Evolutionary conservation across 2,797 vertebrate genomes (phyloP), one percentile per base, ranked within the genome.

Genomic region (Scomberomorus guttatus): DNA sequence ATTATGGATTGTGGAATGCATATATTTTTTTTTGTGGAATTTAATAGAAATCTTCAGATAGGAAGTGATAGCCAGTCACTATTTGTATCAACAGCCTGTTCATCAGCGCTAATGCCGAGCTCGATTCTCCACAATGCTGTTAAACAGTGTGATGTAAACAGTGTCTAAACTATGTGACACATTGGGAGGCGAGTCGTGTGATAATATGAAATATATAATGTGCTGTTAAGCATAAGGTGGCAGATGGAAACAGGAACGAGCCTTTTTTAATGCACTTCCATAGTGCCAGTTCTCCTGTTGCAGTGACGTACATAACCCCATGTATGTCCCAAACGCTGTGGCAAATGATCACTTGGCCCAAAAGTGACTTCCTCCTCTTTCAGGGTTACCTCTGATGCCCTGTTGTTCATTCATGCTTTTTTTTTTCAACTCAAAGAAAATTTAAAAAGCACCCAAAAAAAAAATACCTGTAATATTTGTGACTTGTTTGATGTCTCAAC

Each of bases 181-280:
- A 50, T 61, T 51, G 54, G 59, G 32, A 80, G 75, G 70, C 70
- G 61, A 85, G 67, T 79, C 25, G 51, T 84, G 58, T 70, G 72
- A 60, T 32, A 77, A 71, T 75, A 75, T 65, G 17, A 83, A 86
- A 80, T 77, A 50, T 76, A 67, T 62, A 78, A 80, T 77, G 61
- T 75, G 29, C 54, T 51, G 62, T 72, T 80, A 75, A 65, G 61
- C 85, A 87, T 77, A 83, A 89, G 80, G 72, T 80, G 89, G 70
- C 92, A 93, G 90, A 93, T 92, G 92, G 90, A 88, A 87, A 75
- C 73, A 85, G 82, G 86, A 85, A 81, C 80, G 63, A 66, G 66
- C 1, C 42, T 83, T 75, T 85, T 82, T 44, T 54, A 81, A 75
- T 65, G 72, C 67, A 70, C 65, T 57, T 77, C 74, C 46, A 60